Base-by-base conservation (phyloP, 92 coral and sea anemone genomes). In the Epizoanthus stellaris region DNA sequence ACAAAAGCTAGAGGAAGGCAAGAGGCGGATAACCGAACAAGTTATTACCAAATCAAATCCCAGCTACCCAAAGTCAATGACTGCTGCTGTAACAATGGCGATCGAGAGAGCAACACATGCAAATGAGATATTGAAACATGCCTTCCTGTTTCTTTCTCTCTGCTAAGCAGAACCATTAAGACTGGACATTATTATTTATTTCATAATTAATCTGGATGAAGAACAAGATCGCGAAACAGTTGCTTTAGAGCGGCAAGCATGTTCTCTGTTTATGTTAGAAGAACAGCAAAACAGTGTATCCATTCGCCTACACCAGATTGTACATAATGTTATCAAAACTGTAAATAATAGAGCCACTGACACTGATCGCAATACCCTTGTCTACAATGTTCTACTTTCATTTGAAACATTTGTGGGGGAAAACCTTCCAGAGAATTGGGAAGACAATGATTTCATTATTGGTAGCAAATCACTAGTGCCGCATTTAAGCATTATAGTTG, bases 231-330 rank as follows among this genome's bases (percentile, higher is more conserved):
- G 38, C 1, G 80, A 75, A 14, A 19, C 42, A 75, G 21, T 75
- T 45, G 8, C 20, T 16, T 13, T 57, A 6, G 20, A 16, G 15
- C 56, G 60, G 3, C 71, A 19, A 59, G 13, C 62, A 58, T 49
- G 70, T 60, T 77, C 83, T 49, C 43, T 77, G 45, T n/a, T 77
- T 15, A 21, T 77, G 56, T 42, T 25, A 4, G n/a, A 43, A 59
- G 45, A 57, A 4, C 68, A 57, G 43, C 10, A 34, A 0, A 49
- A 77, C n/a, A 15, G 16, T 53, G 69, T 57, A 13, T 11, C 3
- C 49, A 77, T 77, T 57, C 69, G 83, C 40, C 17, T 77, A 77
- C 83, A 77, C 40, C 64, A 67, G n/a, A 68, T 77, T 14, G 83
- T 77, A 9, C 83, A 77, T 43, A 53, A 77, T 21, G 83, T 36